Conservation (phyloP, 2,113 vertebrate species). For the Chamaetylas fuelleborni region DNA sequence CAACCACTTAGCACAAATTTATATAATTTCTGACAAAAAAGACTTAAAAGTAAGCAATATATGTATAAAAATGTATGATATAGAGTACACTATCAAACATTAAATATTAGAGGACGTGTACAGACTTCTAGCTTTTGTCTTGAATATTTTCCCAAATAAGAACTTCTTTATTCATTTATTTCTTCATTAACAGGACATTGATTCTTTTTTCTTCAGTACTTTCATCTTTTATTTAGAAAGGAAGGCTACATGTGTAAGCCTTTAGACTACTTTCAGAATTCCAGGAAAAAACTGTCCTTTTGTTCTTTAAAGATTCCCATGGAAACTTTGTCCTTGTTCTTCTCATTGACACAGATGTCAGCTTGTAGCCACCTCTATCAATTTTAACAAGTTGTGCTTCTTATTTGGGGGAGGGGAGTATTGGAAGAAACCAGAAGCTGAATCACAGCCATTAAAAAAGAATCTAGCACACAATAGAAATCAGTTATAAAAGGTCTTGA, state of each 20-base stretch:
- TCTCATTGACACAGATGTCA: slow-evolving; percentile 9
- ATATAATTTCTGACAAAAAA: neutral
- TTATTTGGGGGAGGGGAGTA: neutral
- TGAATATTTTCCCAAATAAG: neutral
- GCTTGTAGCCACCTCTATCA: neutral
- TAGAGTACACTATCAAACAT: neutral
- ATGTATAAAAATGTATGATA: neutral
- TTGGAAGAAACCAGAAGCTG: neutral
- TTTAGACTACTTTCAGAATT: slow-evolving; percentile 12
- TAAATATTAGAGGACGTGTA: neutral
- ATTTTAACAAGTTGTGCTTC: neutral
- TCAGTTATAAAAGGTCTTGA: neutral
- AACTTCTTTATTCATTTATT: neutral
- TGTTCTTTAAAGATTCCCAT: neutral
- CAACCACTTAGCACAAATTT: neutral
- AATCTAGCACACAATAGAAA: neutral
- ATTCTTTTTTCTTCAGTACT: neutral
- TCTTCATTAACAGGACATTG: neutral
- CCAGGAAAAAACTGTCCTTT: neutral
- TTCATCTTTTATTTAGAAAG: slow-evolving; percentile 26
- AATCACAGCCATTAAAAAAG: neutral
- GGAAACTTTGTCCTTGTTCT: neutral
- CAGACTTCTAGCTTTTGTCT: neutral
- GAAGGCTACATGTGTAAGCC: neutral
- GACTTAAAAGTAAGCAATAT: neutral